Evolutionary conservation across 2,888 invertebrate species (phyloP), one percentile per base, ranked within the genome.

Genomic region (Xylota segnis): DNA sequence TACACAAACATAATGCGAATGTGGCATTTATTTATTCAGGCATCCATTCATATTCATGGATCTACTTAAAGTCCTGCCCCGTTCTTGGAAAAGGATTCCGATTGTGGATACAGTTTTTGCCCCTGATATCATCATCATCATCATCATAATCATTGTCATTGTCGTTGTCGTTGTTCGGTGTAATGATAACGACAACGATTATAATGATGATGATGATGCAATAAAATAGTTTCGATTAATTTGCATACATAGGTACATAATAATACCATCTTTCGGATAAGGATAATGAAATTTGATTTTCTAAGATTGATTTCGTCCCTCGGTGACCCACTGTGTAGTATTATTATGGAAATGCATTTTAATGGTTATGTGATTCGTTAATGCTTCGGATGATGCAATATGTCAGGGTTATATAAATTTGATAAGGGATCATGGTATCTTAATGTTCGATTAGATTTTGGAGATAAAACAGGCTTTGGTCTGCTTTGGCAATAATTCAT

Each of bases 21-120:
- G 68, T 70, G 65, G 59, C 59, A 68, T 70, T 77, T 52, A 68
- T 68, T 59, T 77, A 77, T 77, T 70, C 77, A 77, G 70, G 68
- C 68, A 70, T 70, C 59, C 70, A 68, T 77, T 77, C 77, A 68
- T 61, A 77, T 70, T 77, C 61, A 77, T 77, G 59, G 68, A 77
- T 77, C 59, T 59, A 77, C 68, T 76, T 66, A 59, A 59, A 59
- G 68, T 59, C 56, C 45, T 65, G 45, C 14, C 68, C 14, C 18
- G 29, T 56, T 70, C 56, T 56, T 56, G 56, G 43, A 16, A 12
- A 32, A 9, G 70, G 32, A 56, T 56, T 52, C 32, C 56, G 12
- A 9, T 43, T 43, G 68, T 54, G 40, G 10, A 54, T 29, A 54
- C 40, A 18, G 6, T 34, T 43, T 16, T 40, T 54, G 40, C 58